These are phyloP conservation scores for Epizoanthus ramosus DNA, from an alignment of 92 coral and sea anemone genomes.

Conservation along the genomic window DNA sequence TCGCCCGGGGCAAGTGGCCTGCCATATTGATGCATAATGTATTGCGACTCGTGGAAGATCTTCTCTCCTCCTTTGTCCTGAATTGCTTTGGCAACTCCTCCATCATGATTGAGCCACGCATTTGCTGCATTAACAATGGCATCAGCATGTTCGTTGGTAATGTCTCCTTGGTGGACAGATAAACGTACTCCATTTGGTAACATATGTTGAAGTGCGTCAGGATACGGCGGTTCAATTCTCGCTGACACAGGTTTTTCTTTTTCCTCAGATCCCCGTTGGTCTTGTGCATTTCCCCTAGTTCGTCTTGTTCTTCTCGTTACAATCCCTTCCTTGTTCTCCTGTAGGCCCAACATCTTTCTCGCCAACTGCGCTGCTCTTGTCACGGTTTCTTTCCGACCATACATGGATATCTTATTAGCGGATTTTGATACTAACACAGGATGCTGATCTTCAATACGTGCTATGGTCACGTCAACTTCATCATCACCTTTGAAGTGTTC, in stretches of 20 bases:
- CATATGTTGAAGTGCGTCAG: not conserved
- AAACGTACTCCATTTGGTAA: conserved; percentile 51
- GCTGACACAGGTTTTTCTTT: not conserved
- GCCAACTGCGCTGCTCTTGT: not conserved
- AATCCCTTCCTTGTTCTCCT: not conserved
- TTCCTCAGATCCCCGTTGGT: not conserved
- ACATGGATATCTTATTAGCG: not conserved
- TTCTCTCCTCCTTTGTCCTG: conserved; percentile 72
- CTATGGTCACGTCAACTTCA: not conserved
- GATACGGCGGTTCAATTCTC: not conserved
- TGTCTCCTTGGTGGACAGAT: conserved; percentile 83
- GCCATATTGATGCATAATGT: not conserved
- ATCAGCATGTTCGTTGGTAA: conserved; percentile 69
- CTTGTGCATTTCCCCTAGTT: not conserved
- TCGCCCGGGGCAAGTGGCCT: conserved; percentile 51
- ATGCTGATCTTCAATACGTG: not conserved
- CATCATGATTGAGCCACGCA: conserved; percentile 50
- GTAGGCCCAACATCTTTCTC: not conserved
- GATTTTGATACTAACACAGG: not conserved
- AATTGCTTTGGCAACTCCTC: conserved; percentile 88
- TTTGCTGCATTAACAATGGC: conserved; percentile 86
- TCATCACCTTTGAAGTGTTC: not conserved
- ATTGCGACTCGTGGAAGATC: conserved; percentile 58
- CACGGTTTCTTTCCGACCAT: conserved; percentile 2
- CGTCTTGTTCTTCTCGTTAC: not conserved